A percentile compares a stretch with the other conserved stretches of the same genome.
Conservation (phyloP, 2,113 vertebrate genomes). For the Anarhynchus alexandrinus region DNA sequence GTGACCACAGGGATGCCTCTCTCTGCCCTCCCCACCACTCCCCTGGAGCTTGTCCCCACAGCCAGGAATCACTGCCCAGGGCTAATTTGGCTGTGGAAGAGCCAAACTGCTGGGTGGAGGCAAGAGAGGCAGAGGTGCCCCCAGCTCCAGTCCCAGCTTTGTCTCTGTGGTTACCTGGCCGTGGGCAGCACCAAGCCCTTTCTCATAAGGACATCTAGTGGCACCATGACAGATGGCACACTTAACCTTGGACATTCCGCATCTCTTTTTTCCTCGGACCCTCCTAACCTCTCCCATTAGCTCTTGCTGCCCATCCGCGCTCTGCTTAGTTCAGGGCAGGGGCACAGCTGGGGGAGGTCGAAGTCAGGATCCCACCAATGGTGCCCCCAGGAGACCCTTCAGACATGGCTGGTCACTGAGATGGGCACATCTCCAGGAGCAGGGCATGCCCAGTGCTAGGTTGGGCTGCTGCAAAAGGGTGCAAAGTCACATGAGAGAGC, state of each 20-base stretch:
- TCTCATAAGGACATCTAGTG: slow-evolving; percentile 64
- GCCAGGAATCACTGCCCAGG: rapidly evolving
- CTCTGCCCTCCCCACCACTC: rapidly evolving
- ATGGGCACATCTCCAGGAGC: not conserved
- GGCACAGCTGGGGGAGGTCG: not conserved
- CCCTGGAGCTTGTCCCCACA: not conserved
- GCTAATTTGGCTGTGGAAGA: not conserved
- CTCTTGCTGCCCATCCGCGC: rapidly evolving
- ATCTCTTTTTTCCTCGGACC: rapidly evolving
- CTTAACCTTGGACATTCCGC: not conserved
- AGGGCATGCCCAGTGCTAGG: not conserved
- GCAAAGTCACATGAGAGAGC: not conserved
- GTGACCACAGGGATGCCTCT: rapidly evolving
- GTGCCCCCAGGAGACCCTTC: not conserved
- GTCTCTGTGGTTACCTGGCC: not conserved
- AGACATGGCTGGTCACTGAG: not conserved
- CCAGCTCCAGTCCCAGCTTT: not conserved
- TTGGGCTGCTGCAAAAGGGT: not conserved
- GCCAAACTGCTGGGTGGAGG: too few species aligned
- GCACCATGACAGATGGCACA: not conserved
- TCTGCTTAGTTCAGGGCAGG: too few species aligned
- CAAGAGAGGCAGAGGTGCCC: not conserved
- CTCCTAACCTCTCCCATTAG: not conserved
- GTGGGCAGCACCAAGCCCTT: slow-evolving; percentile 25
- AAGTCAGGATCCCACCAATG: rapidly evolving